These are phyloP conservation scores for Geococcyx californianus DNA, from an alignment of 2,113 vertebrate species.

Conservation along the genomic window DNA sequence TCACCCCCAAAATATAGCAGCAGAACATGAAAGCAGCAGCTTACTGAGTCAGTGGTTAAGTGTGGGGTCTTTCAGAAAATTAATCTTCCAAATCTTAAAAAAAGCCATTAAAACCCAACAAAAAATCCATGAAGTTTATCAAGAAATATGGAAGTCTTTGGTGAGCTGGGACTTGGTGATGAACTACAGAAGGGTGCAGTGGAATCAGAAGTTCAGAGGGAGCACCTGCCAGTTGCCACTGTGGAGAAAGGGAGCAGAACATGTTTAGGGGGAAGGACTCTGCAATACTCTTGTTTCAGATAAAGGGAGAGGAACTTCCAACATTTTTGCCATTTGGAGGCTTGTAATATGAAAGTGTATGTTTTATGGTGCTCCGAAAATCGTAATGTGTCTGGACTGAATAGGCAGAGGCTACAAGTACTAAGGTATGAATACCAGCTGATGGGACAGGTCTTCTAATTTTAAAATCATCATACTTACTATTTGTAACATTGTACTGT, in stretches of 20 bases:
- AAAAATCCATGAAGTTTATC: not conserved
- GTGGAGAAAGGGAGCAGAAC: rapidly evolving
- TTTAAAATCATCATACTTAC: not conserved
- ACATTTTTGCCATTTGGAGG: not conserved
- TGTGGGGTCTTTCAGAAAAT: not conserved
- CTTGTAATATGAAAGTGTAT: not conserved
- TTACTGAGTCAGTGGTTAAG: not conserved
- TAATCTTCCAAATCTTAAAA: not conserved
- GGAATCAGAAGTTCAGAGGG: not conserved
- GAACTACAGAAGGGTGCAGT: not conserved
- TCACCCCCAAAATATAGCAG: not conserved
- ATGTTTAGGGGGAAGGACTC: rapidly evolving
- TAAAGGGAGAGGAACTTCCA: not conserved
- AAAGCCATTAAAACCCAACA: no score
- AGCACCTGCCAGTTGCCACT: not conserved
- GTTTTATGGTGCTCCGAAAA: not conserved
- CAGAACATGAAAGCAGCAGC: not conserved
- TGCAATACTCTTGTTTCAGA: not conserved
- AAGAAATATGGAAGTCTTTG: not conserved
- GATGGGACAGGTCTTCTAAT: not conserved
- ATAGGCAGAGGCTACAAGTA: not conserved
- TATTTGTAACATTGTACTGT: not conserved
- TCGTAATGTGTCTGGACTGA: not conserved
- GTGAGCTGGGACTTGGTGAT: not conserved
- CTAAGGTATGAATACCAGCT: not conserved